Conservation (phyloP, 2,113 vertebrate species). For the Pyxicephalus adspersus region DNA sequence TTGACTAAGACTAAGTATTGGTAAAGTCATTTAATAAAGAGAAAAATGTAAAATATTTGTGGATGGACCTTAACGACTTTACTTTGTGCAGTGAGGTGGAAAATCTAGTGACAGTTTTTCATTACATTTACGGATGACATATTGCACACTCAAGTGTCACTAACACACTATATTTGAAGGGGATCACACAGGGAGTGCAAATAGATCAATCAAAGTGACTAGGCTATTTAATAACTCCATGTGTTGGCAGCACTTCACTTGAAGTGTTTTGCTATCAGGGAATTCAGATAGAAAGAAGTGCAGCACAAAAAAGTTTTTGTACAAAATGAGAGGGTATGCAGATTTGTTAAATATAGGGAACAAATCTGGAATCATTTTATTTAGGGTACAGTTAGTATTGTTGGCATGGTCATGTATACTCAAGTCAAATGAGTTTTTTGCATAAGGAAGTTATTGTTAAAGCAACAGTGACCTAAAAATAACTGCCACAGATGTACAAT, state of each 20-base stretch:
- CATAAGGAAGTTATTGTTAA: too few species aligned
- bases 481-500: too few species aligned
- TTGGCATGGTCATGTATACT: too few species aligned
- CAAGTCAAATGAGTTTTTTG: too few species aligned
- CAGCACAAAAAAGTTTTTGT: too few species aligned
- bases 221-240: background rate
- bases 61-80: background rate
- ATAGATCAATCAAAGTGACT: conserved; percentile 18
- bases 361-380: too few species aligned
- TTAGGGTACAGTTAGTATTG: too few species aligned
- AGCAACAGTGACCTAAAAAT: too few species aligned
- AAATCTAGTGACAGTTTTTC: background rate
- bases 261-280: background rate
- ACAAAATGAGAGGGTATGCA: too few species aligned
- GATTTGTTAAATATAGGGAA: too few species aligned
- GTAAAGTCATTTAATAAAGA: conserved; percentile 4
- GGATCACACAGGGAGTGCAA: background rate
- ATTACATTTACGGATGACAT: background rate
- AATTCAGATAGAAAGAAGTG: too few species aligned
- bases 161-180: background rate
- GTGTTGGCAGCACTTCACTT: background rate
- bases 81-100: background rate
- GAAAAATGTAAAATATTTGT: conserved; percentile 6
- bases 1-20: conserved; percentile 10
- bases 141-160: background rate